A percentile compares a stretch with the other conserved stretches of the same genome.
Evolutionary conservation across 92 coral and sea anemone genomes (phyloP).

Genomic region (Zoanthus sociatus): DNA sequence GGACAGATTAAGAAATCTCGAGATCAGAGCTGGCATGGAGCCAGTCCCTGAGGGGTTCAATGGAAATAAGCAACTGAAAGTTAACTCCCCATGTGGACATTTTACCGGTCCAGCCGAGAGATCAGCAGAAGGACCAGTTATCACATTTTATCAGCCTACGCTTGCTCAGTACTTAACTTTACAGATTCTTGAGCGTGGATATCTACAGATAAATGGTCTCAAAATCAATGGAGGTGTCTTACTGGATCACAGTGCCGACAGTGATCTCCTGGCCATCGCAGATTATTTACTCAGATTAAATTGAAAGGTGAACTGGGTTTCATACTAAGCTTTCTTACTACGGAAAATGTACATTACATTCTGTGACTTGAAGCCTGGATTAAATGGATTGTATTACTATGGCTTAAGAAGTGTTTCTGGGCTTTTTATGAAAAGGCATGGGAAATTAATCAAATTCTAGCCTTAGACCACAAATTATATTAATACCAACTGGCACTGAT

Average conservation of each 20-base stretch:
- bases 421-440: too few relatives aligned
- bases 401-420: too few relatives aligned
- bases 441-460: too few relatives aligned
- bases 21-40: slow-evolving; percentile 51
- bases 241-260: not conserved
- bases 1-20: slow-evolving; percentile 43
- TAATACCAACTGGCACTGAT: too few relatives aligned
- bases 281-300: too few relatives aligned
- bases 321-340: too few relatives aligned
- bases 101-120: not conserved
- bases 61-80: not conserved
- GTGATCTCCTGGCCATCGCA: too few relatives aligned
- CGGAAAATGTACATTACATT: too few relatives aligned
- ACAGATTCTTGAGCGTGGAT: not conserved
- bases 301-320: too few relatives aligned
- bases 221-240: slow-evolving; percentile 55
- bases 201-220: slow-evolving; percentile 29
- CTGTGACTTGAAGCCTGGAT: too few relatives aligned
- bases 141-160: not conserved
- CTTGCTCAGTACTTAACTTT: not conserved
- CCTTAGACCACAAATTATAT: too few relatives aligned
- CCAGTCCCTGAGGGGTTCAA: slow-evolving; percentile 50
- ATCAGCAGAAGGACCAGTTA: not conserved
- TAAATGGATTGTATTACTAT: too few relatives aligned
- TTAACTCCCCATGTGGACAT: not conserved